Evolutionary conservation across 2,888 invertebrate genomes (phyloP), one percentile per base, ranked within the genome.

Genomic region (Epinotia bilunana): DNA sequence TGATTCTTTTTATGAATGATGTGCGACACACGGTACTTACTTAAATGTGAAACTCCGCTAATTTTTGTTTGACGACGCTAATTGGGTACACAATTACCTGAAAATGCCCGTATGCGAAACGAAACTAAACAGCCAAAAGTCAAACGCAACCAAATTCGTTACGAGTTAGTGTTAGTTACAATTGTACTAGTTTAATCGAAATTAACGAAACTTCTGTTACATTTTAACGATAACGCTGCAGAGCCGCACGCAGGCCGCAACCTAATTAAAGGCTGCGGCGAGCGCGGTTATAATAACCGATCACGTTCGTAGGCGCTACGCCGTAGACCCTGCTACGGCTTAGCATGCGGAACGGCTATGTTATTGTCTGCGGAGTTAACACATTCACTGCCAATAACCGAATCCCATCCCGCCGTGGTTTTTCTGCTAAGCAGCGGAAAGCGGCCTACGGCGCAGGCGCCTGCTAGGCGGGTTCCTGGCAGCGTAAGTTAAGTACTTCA

Each of bases 261-360:
- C 5, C 58, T 72, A 43, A 63, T 72, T 49, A 72, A 58, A 72
- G 58, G 64, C 46, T 65, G 49, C 57, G 57, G 68, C 62, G 6
- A 53, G n/a, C 28, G 57, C 33, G 60, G 65, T 60, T 73, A 39
- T 73, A 67, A 67, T 65, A 73, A 53, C 65, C 73, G 49, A 73
- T 67, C 65, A 58, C 33, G 57, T 18, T 18, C 53, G 43, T 43
- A 72, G 49, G 20, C 28, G 20, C 70, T 65, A 71, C 70, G 65
- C 46, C 58, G 65, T 71, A 67, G 61, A n/a, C 18, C 23, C 3
- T 11, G 33, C 72, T 73, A 73, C 72, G 64, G 39, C 65, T 60
- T 65, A 70, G 69, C 39, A 49, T 18, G 63, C 18, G 23, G 20
- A 11, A 28, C 11, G 6, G 28, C 49, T 53, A 53, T 16, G 55